phyloP scores from a whole-genome alignment of 2,888 invertebrate genomes.

The Drosophila ustulata region DNA sequence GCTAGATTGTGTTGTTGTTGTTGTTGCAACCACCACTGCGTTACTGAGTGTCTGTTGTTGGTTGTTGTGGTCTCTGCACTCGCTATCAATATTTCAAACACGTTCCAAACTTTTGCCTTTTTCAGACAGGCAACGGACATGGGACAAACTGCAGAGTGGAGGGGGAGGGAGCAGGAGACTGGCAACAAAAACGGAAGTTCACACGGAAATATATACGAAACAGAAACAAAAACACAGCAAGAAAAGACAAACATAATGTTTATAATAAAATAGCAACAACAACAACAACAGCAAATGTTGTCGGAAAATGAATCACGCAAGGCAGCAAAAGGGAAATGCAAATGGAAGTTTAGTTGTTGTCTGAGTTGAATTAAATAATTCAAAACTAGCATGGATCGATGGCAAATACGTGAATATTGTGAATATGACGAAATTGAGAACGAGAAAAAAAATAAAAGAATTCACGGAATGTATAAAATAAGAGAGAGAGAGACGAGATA shows the following conservation, averaged over 20 bases:
- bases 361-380: conserved; percentile 21
- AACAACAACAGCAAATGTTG: conserved; percentile 1
- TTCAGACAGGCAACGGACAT: conserved; percentile 32
- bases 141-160: conserved; percentile 1
- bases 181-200: conserved; percentile 79
- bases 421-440: conserved; percentile 17
- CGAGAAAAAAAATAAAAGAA: conserved; percentile 17
- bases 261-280: conserved; percentile 51
- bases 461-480: conserved; percentile 36
- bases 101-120: conserved; percentile 77
- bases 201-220: conserved; percentile 80
- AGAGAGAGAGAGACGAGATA: conserved; percentile 8
- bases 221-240: conserved; percentile 53
- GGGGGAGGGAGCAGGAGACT: conserved; percentile 11
- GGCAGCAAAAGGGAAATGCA: conserved; percentile 10
- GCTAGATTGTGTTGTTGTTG: conserved; percentile 45
- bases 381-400: conserved; percentile 10
- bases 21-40: conserved; percentile 62
- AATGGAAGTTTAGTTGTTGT: conserved; percentile 19
- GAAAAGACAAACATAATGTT: conserved; percentile 64
- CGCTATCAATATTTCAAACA: conserved; percentile 80
- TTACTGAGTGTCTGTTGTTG: conserved; percentile 51
- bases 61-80: conserved; percentile 66
- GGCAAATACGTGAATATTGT: conserved; percentile 5
- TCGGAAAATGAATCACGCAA: conserved; percentile 72